Evolutionary conservation across 2,113 vertebrate species (phyloP), one percentile per base, ranked within the genome.

Genomic region (Scytalopus superciliaris): DNA sequence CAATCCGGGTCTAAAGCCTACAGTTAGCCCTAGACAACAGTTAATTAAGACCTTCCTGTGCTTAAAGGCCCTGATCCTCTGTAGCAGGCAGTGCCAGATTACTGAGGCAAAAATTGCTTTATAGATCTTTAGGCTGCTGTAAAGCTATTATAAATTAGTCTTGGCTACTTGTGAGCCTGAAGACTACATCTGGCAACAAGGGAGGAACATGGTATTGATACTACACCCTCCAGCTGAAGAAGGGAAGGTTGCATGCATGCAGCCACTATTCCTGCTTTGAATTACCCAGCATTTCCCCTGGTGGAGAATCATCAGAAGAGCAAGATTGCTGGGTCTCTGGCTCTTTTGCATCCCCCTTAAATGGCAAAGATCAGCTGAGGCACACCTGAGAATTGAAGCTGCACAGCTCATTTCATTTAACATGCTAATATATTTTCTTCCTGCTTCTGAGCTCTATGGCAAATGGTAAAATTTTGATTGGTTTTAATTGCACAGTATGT

Each of bases 81-180:
- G 4, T 19, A 85, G 57, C 2, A 89, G 49, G 39, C 72, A 74
- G 72, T 88, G 79, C 82, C 82, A 93, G 82, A 90, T 81, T 81
- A 93, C 56, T 0, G 0, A 91, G 56, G 85, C 79, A 96, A 92
- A 96, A 93, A 90, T 75, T 55, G 30, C 59, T 92, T 93, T 94
- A 88, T 60, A 77, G 79, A 93, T 90, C n/a, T 95, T 95, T 37
- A 86, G 85, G 75, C 68, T 92, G 75, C 56, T 86, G 59, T 96
- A 96, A 94, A 94, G 83, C 30, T 86, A 42, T 94, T 93, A 47
- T 83, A 88, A 80, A 91, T 75, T 79, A 95, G 90, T 95, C 82
- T 74, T 81, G 72, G 63, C 79, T 95, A 88, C 90, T 78, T 86
- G 47, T 50, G 60, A 88, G 59, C 45, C 78, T 47, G 10, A 62